phyloP scores from a whole-genome alignment of 2,888 invertebrate genomes.

The Andrena marginata region DNA sequence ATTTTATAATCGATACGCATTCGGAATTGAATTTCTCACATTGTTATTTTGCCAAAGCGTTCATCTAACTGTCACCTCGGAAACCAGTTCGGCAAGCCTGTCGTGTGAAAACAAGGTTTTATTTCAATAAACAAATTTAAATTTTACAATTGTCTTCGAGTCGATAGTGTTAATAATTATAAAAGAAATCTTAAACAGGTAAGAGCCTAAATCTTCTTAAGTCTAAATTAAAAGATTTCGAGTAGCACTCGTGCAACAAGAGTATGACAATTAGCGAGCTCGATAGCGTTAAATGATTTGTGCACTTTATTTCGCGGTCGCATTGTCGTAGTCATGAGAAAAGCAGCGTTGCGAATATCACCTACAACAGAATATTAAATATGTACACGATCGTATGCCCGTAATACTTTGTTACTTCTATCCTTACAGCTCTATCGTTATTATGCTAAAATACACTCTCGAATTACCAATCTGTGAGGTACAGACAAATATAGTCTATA shows the following conservation, averaged over 20 bases:
- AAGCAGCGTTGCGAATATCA: conserved; percentile 51
- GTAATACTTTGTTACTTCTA: conserved; percentile 65
- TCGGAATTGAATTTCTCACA: conserved; percentile 3
- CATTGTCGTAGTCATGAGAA: conserved; percentile 38
- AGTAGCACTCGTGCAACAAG: conserved; percentile 34
- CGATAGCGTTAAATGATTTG: conserved; percentile 28
- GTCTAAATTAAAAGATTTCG: conserved; percentile 24
- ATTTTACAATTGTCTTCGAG: conserved; percentile 45
- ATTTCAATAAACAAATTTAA: conserved; percentile 48
- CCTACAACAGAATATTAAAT: conserved; percentile 50
- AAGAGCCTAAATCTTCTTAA: conserved; percentile 26
- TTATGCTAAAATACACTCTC: conserved; percentile 44
- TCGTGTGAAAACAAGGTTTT: conserved; percentile 47
- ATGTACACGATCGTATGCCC: conserved; percentile 58
- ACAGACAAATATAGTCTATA: conserved; percentile 57
- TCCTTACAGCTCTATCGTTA: conserved; percentile 49
- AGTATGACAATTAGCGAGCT: conserved; percentile 39
- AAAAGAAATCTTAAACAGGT: conserved; percentile 28
- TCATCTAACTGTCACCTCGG: not conserved
- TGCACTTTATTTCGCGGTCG: conserved; percentile 30
- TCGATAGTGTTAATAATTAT: conserved; percentile 28
- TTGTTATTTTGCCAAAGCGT: not conserved
- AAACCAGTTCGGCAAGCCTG: conserved; percentile 9
- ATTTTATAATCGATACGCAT: conserved; percentile 1
- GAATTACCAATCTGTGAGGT: conserved; percentile 54